Evolutionary conservation across 2,888 invertebrate species (phyloP), one percentile per base, ranked within the genome.

Genomic region (Sialis lutaria): DNA sequence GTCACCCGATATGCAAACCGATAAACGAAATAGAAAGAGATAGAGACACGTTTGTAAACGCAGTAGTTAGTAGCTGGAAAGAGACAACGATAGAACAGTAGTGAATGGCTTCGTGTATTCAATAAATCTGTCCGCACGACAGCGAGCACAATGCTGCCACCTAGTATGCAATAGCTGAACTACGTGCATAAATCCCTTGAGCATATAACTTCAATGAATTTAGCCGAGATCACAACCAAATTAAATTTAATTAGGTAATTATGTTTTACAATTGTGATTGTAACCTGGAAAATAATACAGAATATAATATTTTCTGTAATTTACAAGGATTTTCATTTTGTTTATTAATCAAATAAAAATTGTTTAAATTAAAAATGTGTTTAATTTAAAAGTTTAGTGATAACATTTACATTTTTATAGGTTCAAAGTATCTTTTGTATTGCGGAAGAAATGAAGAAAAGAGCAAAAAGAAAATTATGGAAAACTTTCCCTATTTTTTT

Each of bases 131-230:
- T 49, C 51, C 44, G 33, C 48, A 49, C 37, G 47, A 49, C 49
- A 51, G 44, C 46, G 39, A 51, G 49, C 46, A 51, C 47, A 41
- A 46, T 48, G 44, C 48, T 57, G 63, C 64, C 64, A 63, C 56
- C 64, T 64, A 63, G 55, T 56, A 56, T 59, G 57, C 57, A 58
- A 57, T 56, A 54, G 60, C 58, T 55, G 53, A 59, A 64, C 62
- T 62, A 53, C 55, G 53, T 54, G 22, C 22, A 22, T 22, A 22
- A 22, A 22, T 22, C 22, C 22, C 37, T 12, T 32, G 45, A 6
- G 13, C n/a, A 45, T 37, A 31, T 31, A 33, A 10, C 6, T 33
- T n/a, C 8, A n/a, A 33, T 30, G 13, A 10, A 22, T 42, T 35
- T 35, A 45, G 45, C 45, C 35, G 37, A 45, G 13, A 35, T 35